Evolutionary conservation across 1,140 invertebrate genomes (phyloP).

Genomic region (Sminthurides bifidus): DNA sequence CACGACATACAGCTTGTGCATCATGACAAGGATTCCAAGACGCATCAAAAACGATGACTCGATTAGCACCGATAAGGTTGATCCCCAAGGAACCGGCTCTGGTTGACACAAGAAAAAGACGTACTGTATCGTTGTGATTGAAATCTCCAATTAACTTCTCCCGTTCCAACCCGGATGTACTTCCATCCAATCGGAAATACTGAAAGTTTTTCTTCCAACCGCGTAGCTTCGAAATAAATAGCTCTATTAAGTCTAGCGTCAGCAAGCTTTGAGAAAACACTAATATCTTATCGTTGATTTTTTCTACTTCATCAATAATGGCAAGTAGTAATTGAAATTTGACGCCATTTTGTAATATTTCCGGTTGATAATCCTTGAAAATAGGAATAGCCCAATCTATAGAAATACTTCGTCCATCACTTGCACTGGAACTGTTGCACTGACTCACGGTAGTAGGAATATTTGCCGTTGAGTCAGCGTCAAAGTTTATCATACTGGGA

Average conservation of each 20-base stretch:
- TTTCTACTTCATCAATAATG: conserved; percentile 79
- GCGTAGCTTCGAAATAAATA: conserved; percentile 65
- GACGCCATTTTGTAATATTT: conserved; percentile 80
- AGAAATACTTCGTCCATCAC: conserved; percentile 4
- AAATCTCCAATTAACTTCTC: conserved; percentile 96
- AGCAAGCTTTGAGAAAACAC: conserved; percentile 90
- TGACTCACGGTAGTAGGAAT: conserved; percentile 2
- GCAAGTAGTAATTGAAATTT: conserved; percentile 93
- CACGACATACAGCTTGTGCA: conserved; percentile 93
- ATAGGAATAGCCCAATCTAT: conserved; percentile 55
- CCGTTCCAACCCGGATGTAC: conserved; percentile 81
- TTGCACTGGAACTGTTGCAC: neutral
- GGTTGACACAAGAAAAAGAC: conserved; percentile 92
- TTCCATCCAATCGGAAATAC: conserved; percentile 70
- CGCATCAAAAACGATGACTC: conserved; percentile 94
- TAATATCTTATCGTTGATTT: conserved; percentile 77
- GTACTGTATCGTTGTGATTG: conserved; percentile 77
- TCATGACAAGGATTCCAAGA: conserved; percentile 99
- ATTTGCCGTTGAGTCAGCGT: conserved; percentile 3
- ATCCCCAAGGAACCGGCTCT: conserved; percentile 93
- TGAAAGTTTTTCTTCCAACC: conserved; percentile 24
- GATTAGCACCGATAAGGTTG: conserved; percentile 91
- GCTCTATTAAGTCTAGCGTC: conserved; percentile 93
- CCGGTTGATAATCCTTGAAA: conserved; percentile 72
- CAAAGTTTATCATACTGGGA: neutral